phyloP scores from a whole-genome alignment of 2,888 invertebrate genomes.

The Tachina fera region DNA sequence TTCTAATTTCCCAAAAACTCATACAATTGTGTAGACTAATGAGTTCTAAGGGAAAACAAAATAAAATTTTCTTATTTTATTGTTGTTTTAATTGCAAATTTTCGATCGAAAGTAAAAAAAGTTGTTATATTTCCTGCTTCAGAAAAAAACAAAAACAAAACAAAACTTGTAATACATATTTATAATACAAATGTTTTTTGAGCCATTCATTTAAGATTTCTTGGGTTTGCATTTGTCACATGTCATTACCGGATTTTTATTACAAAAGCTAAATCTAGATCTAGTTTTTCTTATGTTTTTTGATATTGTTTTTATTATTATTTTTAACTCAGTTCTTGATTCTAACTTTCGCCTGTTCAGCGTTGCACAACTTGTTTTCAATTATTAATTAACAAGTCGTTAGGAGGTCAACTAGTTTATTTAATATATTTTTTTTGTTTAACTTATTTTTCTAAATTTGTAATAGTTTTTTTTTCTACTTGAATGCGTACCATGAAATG shows the following conservation, averaged over 20 bases:
- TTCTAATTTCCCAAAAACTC: too few relatives aligned
- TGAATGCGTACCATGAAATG: conserved; percentile 4
- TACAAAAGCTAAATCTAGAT: conserved; percentile 30
- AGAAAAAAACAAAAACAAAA: neutral
- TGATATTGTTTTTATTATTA: neutral
- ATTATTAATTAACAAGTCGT: conserved; percentile 66
- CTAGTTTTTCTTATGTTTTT: conserved; percentile 44
- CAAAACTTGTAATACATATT: neutral
- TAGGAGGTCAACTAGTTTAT: conserved; percentile 69
- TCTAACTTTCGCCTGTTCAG: conserved; percentile 64
- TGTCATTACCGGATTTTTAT: conserved; percentile 49
- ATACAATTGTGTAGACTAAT: too few relatives aligned
- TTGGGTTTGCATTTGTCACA: conserved; percentile 37
- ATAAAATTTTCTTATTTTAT: too few relatives aligned
- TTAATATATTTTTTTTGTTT: conserved; percentile 13
- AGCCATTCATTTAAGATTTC: conserved; percentile 40
- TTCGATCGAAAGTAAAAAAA: conserved; percentile 22
- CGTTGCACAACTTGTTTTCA: conserved; percentile 48
- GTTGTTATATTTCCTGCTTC: conserved; percentile 66
- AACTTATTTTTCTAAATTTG: neutral
- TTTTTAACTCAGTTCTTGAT: conserved; percentile 42
- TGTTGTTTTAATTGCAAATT: too few relatives aligned
- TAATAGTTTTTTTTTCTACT: neutral
- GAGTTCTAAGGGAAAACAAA: too few relatives aligned
- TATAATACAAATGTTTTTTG: conserved; percentile 19